Evolutionary conservation across 2,888 invertebrate genomes (phyloP), one percentile per base, ranked within the genome.

Genomic region (Nesidiocoris tenuis): DNA sequence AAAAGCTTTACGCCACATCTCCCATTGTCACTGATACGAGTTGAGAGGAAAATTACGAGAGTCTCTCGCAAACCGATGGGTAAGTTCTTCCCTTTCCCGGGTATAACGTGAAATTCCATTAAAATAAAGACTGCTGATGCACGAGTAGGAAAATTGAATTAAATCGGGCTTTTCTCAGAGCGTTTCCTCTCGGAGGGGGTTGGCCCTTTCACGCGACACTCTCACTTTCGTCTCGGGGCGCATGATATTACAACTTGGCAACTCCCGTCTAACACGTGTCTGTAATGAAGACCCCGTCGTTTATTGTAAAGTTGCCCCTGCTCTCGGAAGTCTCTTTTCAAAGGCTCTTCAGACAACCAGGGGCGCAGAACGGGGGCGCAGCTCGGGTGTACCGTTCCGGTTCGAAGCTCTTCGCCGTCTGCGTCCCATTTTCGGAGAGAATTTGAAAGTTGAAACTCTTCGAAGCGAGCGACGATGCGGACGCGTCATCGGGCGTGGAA

Each of bases 91-190:
- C 5, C 39, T 39, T 39, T 39, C 12, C 39, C 39, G 12, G 12
- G 39, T 39, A 39, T 39, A 39, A 39, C 39, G 39, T 3, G 39
- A 59, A 70, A 70, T 59, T 22, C 17, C 61, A 70, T 70, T 70
- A 70, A 59, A 70, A 70, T 70, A 59, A 2, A 70, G 61, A 70
- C 70, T 70, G 70, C 70, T 70, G 70, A 70, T 70, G 70, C 70
- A 59, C 57, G 70, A 70, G 70, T 59, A 61, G 22, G 61, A 61
- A 18, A 70, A 70, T 59, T 61, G 70, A 70, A 70, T 70, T 70
- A 59, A 59, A 57, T 70, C 61, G 17, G n/a, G 39, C 54, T 67
- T 67, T 67, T 67, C 67, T 39, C 65, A 16, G 5, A 12, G 2
- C 63, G 18, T 64, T 17, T 25, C 65, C 17, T 65, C 65, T 65